A percentile compares a stretch with the other conserved stretches of the same genome.
These are phyloP conservation scores for Steatornis caripensis DNA, from an alignment of 2,113 vertebrate species.

Conservation along the genomic window DNA sequence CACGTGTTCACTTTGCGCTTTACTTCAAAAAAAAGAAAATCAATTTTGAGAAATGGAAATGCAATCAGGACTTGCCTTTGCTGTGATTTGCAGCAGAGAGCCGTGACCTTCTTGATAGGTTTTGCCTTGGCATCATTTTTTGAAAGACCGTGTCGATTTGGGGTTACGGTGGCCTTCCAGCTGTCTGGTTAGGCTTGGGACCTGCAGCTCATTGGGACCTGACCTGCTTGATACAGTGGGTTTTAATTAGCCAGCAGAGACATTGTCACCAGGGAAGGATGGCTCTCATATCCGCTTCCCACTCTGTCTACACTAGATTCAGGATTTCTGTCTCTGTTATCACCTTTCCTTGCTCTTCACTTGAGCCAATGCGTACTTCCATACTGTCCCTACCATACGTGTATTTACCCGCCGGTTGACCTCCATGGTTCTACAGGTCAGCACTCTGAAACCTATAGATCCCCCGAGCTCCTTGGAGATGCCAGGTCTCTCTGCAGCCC, in stretches of 20 bases:
- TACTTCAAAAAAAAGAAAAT: background rate
- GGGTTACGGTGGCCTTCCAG: background rate
- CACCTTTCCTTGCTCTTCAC: background rate
- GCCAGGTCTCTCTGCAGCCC: background rate
- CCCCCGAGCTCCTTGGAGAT: background rate
- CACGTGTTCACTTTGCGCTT: background rate
- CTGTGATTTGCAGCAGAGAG: background rate
- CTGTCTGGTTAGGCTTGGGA: background rate
- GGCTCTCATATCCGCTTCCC: background rate
- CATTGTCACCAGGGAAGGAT: background rate
- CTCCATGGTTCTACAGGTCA: background rate
- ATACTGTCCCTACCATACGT: fast-evolving
- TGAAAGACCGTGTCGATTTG: background rate
- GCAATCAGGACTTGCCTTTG: background rate
- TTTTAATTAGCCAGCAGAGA: background rate
- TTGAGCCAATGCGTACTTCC: fast-evolving
- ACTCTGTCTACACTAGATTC: background rate
- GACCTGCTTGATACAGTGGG: background rate
- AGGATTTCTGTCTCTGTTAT: background rate
- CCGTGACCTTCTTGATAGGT: background rate
- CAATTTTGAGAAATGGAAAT: background rate
- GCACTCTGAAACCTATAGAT: background rate
- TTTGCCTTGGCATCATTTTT: background rate
- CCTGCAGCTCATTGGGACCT: background rate
- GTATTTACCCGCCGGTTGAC: background rate